phyloP scores from a whole-genome alignment of 2,113 vertebrate genomes.

The Asarcornis scutulata region DNA sequence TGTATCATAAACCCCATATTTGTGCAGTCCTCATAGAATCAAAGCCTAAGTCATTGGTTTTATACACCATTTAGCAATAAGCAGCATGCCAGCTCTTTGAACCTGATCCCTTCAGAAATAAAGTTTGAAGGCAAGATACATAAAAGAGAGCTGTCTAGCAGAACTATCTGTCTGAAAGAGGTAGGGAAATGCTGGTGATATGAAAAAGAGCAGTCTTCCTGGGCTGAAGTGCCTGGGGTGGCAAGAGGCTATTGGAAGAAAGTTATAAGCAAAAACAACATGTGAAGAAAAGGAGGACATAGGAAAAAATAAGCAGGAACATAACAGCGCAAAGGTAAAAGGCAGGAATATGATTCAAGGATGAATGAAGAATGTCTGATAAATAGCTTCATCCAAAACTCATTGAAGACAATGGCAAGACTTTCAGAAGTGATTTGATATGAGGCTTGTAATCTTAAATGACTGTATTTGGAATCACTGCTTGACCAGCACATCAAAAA shows the following conservation, averaged over 20 bases:
- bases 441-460: background rate
- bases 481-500: conserved; percentile 6
- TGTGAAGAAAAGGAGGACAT: background rate
- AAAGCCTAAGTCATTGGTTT: background rate
- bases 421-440: background rate
- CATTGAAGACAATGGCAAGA: background rate
- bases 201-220: background rate
- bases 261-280: background rate
- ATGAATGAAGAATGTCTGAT: background rate
- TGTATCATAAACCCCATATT: rapidly evolving
- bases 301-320: background rate
- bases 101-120: no score
- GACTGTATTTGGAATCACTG: background rate
- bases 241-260: background rate
- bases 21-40: background rate
- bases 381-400: background rate
- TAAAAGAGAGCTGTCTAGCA: background rate
- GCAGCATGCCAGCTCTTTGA: background rate
- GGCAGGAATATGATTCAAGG: background rate
- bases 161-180: background rate
- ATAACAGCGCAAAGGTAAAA: background rate
- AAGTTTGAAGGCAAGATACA: background rate
- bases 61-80: background rate
- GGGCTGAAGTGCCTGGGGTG: background rate
- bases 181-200: background rate